These are phyloP conservation scores for Notothenia coriiceps DNA, from an alignment of 2,113 vertebrate species.

Conservation along the genomic window DNA sequence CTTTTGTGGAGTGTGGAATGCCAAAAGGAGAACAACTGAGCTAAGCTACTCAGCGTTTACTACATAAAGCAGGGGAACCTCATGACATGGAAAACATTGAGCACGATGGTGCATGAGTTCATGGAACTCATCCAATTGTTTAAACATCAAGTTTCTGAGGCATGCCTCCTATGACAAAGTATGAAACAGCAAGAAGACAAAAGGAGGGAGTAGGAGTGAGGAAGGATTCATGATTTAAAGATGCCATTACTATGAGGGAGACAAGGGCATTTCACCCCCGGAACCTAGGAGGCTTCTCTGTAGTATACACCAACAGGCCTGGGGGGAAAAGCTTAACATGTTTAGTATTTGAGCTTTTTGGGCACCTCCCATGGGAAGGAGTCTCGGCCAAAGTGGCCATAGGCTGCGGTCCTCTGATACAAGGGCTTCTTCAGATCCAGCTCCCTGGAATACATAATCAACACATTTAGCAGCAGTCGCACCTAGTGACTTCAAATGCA, in stretches of 20 bases:
- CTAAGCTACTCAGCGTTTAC: constrained; percentile 23
- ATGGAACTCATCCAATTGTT: constrained; percentile 50
- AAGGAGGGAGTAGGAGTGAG: constrained; percentile 19
- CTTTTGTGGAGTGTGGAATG: constrained; percentile 49
- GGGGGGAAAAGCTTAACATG: constrained; percentile 92
- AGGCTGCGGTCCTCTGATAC: constrained; percentile 98
- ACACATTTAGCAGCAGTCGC: constrained; percentile 86
- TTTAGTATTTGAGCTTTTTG: constrained; percentile 97
- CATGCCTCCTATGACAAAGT: constrained; percentile 52
- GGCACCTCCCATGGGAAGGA: constrained; percentile 97
- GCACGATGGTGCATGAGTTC: constrained; percentile 46
- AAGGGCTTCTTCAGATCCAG: constrained; percentile 99
- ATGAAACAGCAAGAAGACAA: constrained; percentile 61
- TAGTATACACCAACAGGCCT: constrained; percentile 94
- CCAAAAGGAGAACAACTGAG: constrained; percentile 36
- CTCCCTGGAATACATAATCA: constrained; percentile 98
- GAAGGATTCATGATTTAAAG: constrained; percentile 54
- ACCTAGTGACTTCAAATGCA: constrained; percentile 17
- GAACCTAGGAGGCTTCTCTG: constrained; percentile 96
- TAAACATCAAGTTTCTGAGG: constrained; percentile 51
- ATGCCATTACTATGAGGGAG: constrained; percentile 52
- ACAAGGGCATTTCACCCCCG: constrained; percentile 87
- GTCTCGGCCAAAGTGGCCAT: constrained; percentile 99
- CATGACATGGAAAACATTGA: constrained; percentile 14
- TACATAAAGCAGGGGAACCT: constrained; percentile 12